Evolutionary conservation across 2,888 invertebrate genomes (phyloP).

Genomic region (Andrena haemorrhoa): DNA sequence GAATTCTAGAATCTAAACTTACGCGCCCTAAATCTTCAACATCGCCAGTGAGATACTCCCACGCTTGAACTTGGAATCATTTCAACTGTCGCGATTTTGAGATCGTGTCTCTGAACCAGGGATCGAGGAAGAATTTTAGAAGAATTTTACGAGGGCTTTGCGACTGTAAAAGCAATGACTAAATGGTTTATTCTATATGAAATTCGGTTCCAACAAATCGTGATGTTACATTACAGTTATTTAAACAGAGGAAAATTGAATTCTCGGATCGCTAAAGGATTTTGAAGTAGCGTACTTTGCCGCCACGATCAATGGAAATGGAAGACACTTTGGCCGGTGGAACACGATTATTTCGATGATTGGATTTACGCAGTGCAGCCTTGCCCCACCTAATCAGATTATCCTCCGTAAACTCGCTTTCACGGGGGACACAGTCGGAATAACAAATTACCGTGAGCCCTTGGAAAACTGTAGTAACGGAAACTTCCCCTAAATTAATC

Average conservation of each 20-base stretch:
- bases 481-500: constrained; percentile 19
- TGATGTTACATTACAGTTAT: background rate
- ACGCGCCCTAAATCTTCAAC: too few relatives aligned
- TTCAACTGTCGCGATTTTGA: too few relatives aligned
- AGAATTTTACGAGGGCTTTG: too few relatives aligned
- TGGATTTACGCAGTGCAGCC: constrained; percentile 58
- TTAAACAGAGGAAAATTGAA: constrained; percentile 26
- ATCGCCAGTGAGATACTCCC: background rate
- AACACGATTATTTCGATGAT: constrained; percentile 54
- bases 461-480: constrained; percentile 17
- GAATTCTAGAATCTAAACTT: too few relatives aligned
- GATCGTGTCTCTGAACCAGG: too few relatives aligned
- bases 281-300: background rate
- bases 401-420: constrained; percentile 33
- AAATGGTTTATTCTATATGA: too few relatives aligned
- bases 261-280: constrained; percentile 37
- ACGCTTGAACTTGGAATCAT: background rate
- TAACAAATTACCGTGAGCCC: constrained; percentile 13
- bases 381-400: constrained; percentile 58
- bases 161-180: too few relatives aligned
- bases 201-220: background rate
- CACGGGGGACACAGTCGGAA: constrained; percentile 6
- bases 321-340: constrained; percentile 34
- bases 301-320: constrained; percentile 15
- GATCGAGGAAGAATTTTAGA: too few relatives aligned